Evolutionary conservation across 2,888 invertebrate species (phyloP), one percentile per base, ranked within the genome.

Genomic region (Meloe dianella): DNA sequence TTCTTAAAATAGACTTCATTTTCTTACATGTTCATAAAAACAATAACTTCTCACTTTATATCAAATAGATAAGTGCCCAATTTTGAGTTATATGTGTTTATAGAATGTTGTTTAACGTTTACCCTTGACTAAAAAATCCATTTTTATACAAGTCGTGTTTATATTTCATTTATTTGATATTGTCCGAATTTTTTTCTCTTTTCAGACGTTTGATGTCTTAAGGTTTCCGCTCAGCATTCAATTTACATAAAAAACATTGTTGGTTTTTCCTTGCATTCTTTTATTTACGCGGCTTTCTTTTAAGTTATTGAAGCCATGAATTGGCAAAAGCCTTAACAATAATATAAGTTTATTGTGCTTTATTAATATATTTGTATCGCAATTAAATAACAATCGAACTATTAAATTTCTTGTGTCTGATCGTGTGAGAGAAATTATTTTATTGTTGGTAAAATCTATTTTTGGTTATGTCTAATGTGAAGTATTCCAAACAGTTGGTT

Each of bases 131-230:
- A 14, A 14, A n/a, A 22, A 54, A 54, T 27, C 51, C 51, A 24
- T 24, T 22, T 4, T 24, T 51, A 24, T 8, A 51, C 22, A 14
- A 20, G 20, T 47, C 20, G 9, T 47, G 51, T 51, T 51, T 51
- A 24, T 51, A 51, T 51, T 51, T 24, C n/a, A 54, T 54, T 54
- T 54, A 54, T 27, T 54, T 54, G 27, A 54, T 54, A 54, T 24
- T 24, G 54, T 54, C 22, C 10, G n/a, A 54, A 54, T 27, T 54
- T 54, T 51, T 54, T 54, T 24, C 9, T 22, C 22, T 20, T 20
- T n/a, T 24, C 22, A 24, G 20, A 54, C 54, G 14, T 54, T 54
- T 14, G 24, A 54, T 20, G 12, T 54, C 12, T 24, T 54, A 54
- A 12, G 54, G 14, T 24, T 24, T 54, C 51, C 12, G 2, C 54